Evolutionary conservation across 2,113 vertebrate genomes (phyloP), one percentile per base, ranked within the genome.

Genomic region (Tympanuchus pallidicinctus): DNA sequence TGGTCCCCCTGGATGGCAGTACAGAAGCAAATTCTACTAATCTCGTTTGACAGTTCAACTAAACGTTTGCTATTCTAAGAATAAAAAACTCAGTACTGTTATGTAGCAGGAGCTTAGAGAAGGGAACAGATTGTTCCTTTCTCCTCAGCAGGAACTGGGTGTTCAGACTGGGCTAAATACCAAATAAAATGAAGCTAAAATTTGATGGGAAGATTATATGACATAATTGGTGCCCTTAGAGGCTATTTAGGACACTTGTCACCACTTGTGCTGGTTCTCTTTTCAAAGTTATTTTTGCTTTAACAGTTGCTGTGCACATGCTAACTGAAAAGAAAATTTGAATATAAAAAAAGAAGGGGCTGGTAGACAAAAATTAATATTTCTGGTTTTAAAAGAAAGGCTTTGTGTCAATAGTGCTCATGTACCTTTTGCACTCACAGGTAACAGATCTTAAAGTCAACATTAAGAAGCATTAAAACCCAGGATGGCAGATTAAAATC

Each of bases 141-240:
- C 61, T 88, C 91, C 52, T 48, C 80, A 85, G 86, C 7, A 3
- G 67, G 80, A 94, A 96, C 74, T 86, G 90, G 74, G 81, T 90
- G 81, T 90, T 97, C 93, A 92, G 90, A 50, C 75, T 85, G 75
- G 90, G 92, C 93, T 92, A 95, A 94, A 93, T 59, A 96, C 74
- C 93, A 96, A 95, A 72, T 56, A 94, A 94, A 95, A 95, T 43
- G 59, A 74, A 94, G 93, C 43, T 95, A 86, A 77, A 91, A 93
- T 92, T 93, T 90, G 80, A 94, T 79, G 82, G 57, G 61, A 95
- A 92, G 88, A 95, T 81, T 91, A 88, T 80, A 95, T 92, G 9
- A 84, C 86, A 96, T 95, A 95, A 97, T 92, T 91, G 82, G 43
- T 91, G 88, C 94, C 93, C 94, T 96, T 94, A 79, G 66, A 93